Evolutionary conservation across 2,888 invertebrate species (phyloP).

Genomic region (Idaea aversata): DNA sequence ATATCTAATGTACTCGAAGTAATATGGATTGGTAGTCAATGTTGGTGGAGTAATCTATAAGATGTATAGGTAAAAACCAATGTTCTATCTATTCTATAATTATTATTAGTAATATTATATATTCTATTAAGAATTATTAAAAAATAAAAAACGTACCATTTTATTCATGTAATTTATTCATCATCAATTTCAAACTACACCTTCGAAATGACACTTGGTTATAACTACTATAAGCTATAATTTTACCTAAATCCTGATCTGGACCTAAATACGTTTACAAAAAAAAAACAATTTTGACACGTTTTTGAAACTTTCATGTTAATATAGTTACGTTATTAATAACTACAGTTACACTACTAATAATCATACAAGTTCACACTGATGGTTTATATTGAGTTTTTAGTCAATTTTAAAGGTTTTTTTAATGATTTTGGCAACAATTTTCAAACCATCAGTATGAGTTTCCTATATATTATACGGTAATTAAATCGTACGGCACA

Average conservation of each 20-base stretch:
- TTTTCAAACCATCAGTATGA: constrained; percentile 4
- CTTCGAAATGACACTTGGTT: constrained; percentile 78
- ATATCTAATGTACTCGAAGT: too few species aligned
- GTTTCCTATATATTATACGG: background rate
- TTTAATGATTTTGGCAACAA: constrained; percentile 2
- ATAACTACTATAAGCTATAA: constrained; percentile 78
- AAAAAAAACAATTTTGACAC: constrained; percentile 73
- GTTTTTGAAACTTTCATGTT: constrained; percentile 62
- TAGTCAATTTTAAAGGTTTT: background rate
- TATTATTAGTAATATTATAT: too few species aligned
- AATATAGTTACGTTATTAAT: constrained; percentile 31
- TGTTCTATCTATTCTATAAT: too few species aligned
- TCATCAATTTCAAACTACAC: constrained; percentile 79
- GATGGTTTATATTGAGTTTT: constrained; percentile 3
- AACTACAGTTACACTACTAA: constrained; percentile 7
- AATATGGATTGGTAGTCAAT: too few species aligned
- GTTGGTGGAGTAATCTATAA: too few species aligned
- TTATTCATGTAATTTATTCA: constrained; percentile 70
- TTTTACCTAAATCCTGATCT: constrained; percentile 69
- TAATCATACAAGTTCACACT: constrained; percentile 10
- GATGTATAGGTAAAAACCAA: too few species aligned
- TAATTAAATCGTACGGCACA: background rate
- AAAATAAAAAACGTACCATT: constrained; percentile 19
- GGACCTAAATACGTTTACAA: constrained; percentile 54
- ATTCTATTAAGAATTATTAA: background rate